Conservation (phyloP, 2,797 vertebrate genomes). For the Eremophila alpestris region DNA sequence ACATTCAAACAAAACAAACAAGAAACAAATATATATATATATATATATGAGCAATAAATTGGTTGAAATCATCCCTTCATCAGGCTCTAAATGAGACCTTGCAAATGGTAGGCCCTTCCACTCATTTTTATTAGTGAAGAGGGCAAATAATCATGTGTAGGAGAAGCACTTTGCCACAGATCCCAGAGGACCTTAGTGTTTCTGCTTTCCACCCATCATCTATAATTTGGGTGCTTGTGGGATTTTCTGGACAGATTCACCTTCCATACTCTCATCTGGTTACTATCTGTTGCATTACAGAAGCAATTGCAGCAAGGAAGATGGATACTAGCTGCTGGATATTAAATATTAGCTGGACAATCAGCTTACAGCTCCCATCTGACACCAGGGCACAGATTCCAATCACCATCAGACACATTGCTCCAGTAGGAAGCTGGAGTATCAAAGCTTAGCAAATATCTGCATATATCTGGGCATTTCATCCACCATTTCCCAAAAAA, state of each 20-base stretch:
- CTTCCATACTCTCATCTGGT: background rate
- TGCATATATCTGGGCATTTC: background rate
- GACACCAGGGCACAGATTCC: background rate
- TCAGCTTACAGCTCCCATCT: background rate
- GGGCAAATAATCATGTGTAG: background rate
- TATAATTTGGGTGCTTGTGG: background rate
- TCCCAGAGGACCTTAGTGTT: background rate
- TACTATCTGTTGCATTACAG: background rate
- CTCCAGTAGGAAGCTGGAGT: background rate
- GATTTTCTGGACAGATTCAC: background rate
- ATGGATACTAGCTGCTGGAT: background rate
- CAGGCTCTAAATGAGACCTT: background rate
- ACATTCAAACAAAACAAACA: background rate
- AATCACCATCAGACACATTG: rapidly evolving
- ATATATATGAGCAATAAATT: rapidly evolving
- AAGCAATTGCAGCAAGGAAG: background rate
- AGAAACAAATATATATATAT: too few relatives aligned
- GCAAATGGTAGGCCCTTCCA: background rate
- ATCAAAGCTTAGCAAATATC: background rate
- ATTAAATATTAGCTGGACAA: background rate
- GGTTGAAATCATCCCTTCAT: background rate
- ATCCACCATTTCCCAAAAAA: background rate
- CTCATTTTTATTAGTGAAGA: background rate
- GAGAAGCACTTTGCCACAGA: background rate
- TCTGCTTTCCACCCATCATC: background rate